A percentile compares a stretch with the other conserved stretches of the same genome.
Conservation (phyloP, 2,113 vertebrate genomes). For the Tachuris rubrigastra region DNA sequence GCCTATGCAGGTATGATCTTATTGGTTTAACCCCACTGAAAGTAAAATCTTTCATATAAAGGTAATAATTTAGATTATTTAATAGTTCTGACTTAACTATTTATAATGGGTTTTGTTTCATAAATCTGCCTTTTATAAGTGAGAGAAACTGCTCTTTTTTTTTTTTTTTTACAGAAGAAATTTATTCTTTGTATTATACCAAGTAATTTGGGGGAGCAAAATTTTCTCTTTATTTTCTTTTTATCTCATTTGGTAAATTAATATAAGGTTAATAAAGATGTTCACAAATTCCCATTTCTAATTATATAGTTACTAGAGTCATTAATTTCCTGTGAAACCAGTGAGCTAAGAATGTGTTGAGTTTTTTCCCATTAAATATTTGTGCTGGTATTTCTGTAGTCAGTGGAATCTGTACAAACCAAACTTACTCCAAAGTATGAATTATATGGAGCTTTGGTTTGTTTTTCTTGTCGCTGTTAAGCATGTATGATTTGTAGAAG, state of each 20-base stretch:
- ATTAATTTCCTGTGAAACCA: constrained; percentile 70
- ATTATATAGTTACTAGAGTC: constrained; percentile 69
- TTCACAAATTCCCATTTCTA: constrained; percentile 72
- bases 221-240: constrained; percentile 41
- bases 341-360: constrained; percentile 40
- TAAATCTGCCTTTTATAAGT: neutral
- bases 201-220: constrained; percentile 39
- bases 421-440: neutral
- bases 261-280: constrained; percentile 72
- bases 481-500: neutral
- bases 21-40: neutral
- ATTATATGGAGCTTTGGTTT: neutral
- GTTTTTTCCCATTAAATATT: constrained; percentile 60
- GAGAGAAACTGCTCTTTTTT: neutral
- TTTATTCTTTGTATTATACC: constrained; percentile 25
- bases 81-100: constrained; percentile 2
- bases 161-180: constrained; percentile 28
- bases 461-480: neutral
- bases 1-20: neutral
- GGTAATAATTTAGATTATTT: neutral
- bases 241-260: constrained; percentile 67
- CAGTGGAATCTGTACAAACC: constrained; percentile 5
- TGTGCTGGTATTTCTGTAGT: constrained; percentile 30
- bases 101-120: neutral
- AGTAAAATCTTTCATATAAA: neutral